Evolutionary conservation across 2,113 vertebrate species (phyloP).

Genomic region (Heptranchias perlo): DNA sequence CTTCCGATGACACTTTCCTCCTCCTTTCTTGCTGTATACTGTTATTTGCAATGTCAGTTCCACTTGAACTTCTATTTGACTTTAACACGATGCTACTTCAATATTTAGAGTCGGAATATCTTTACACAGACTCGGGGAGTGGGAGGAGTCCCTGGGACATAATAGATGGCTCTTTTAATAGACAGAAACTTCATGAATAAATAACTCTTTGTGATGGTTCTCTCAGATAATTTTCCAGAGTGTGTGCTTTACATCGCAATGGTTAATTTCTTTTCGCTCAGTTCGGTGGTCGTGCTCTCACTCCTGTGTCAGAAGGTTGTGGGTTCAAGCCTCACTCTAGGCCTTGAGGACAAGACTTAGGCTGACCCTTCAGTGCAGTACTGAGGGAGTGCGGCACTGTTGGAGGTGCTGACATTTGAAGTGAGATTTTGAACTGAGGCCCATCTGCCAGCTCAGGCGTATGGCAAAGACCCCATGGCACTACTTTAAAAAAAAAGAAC

Average conservation of each 20-base stretch:
- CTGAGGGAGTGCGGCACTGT: too few relatives aligned
- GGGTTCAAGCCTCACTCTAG: background rate
- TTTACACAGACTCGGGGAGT: background rate
- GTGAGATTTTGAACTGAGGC: background rate
- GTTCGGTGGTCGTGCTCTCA: background rate
- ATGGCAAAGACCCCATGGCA: too few relatives aligned
- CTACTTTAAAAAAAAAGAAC: too few relatives aligned
- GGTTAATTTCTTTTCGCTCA: background rate
- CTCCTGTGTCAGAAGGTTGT: background rate
- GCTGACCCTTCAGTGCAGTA: background rate
- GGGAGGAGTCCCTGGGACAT: background rate
- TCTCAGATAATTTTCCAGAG: background rate
- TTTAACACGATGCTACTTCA: background rate
- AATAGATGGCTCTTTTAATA: background rate
- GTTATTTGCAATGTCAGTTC: slow-evolving; percentile 15
- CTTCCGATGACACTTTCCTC: background rate
- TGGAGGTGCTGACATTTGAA: background rate
- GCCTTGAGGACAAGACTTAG: background rate
- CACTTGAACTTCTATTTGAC: background rate
- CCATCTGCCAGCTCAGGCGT: background rate
- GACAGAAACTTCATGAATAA: background rate
- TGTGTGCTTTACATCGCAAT: background rate
- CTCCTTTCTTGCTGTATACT: background rate
- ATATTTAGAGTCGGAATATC: background rate
- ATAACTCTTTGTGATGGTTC: background rate